phyloP scores from a whole-genome alignment of 2,888 invertebrate genomes.

The Clanis bilineata region DNA sequence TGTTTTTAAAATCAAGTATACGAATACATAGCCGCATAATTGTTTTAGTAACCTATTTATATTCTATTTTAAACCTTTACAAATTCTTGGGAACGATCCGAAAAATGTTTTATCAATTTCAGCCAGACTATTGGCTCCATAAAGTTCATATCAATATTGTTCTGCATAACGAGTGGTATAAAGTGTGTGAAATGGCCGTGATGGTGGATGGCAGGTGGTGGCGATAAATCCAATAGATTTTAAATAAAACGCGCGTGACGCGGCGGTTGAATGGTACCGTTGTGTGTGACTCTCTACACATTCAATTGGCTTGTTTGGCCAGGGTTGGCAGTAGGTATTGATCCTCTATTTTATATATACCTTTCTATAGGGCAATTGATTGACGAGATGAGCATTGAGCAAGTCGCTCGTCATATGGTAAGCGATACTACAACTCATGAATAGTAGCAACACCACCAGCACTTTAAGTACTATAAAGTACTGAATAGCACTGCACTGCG shows the following conservation, averaged over 20 bases:
- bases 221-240: conserved; percentile 33
- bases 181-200: background rate
- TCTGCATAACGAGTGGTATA: background rate
- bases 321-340: background rate
- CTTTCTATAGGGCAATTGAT: too few relatives aligned
- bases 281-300: background rate
- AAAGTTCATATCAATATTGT: background rate
- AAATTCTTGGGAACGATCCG: background rate
- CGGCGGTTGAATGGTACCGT: conserved; percentile 17
- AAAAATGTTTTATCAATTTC: background rate
- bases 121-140: background rate
- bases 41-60: too few relatives aligned
- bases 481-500: too few relatives aligned
- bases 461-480: too few relatives aligned
- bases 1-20: background rate
- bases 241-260: conserved; percentile 28
- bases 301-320: background rate
- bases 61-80: too few relatives aligned
- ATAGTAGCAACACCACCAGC: too few relatives aligned
- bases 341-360: background rate
- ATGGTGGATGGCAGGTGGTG: conserved; percentile 22
- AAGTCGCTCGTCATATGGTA: too few relatives aligned
- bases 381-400: too few relatives aligned
- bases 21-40: too few relatives aligned
- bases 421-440: too few relatives aligned